Percentiles rank a stretch among this genome's conserved stretches.
Conservation (phyloP, 2,797 vertebrate species). For the Odontamblyopus rebecca region DNA sequence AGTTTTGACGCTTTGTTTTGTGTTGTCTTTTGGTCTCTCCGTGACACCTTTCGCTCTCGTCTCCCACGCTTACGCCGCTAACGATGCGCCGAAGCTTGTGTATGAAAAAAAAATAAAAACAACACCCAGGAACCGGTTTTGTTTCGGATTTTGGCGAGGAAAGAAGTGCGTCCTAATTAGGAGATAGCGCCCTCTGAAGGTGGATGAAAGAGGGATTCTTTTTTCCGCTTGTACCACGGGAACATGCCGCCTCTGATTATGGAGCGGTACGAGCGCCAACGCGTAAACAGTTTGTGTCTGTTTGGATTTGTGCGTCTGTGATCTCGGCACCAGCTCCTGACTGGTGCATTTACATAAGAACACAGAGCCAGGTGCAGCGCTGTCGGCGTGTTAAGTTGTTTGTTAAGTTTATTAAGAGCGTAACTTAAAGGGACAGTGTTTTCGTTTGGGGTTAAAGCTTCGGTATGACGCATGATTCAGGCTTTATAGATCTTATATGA, state of each 20-base stretch:
- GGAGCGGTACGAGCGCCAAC: slow-evolving; percentile 57
- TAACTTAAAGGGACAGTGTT: slow-evolving; percentile 47
- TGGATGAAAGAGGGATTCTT: slow-evolving; percentile 62
- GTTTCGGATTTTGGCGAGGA: slow-evolving; percentile 59
- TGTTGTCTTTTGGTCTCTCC: slow-evolving; percentile 61
- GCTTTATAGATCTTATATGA: too few species aligned
- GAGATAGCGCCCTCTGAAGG: slow-evolving; percentile 73
- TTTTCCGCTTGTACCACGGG: slow-evolving; percentile 39
- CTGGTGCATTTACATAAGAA: slow-evolving; percentile 50
- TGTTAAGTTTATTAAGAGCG: slow-evolving; percentile 49
- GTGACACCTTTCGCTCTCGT: slow-evolving; percentile 51
- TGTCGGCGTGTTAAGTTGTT: slow-evolving; percentile 46
- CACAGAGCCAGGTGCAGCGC: slow-evolving; percentile 51
- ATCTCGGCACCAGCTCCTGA: slow-evolving; percentile 49
- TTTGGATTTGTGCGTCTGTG: slow-evolving; percentile 68
- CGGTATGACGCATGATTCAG: neutral
- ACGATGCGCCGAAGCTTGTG: slow-evolving; percentile 69
- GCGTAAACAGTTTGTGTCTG: slow-evolving; percentile 70
- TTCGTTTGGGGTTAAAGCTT: neutral
- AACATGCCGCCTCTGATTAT: slow-evolving; percentile 72
- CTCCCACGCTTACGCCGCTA: slow-evolving; percentile 76
- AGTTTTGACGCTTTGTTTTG: slow-evolving; percentile 76
- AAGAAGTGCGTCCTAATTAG: slow-evolving; percentile 76
- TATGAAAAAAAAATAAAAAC: slow-evolving; percentile 58
- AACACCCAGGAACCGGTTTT: slow-evolving; percentile 73